Base-by-base conservation (phyloP, 2,888 invertebrate genomes). In the Caenorhabditis panamensis region DNA sequence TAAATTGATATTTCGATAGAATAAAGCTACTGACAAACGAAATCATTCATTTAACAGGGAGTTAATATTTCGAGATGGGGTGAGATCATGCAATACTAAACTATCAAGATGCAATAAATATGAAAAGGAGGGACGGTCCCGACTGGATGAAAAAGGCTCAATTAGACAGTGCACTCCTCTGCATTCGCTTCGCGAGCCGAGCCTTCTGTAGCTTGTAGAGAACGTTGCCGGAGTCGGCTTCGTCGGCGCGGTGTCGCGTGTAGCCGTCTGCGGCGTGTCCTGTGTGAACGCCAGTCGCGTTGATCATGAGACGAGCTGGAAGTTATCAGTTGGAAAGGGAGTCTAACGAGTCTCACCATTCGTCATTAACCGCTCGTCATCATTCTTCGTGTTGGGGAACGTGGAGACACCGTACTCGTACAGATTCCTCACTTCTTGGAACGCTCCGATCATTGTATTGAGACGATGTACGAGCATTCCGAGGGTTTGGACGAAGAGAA, bases 381-480 rank as follows among this genome's bases (percentile, higher is more conserved):
- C 84, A 24, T 73, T 71, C 28, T 82, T 84, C 44, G 75, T 83
- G 13, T 77, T 81, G 11, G 68, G 37, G 8, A 20, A 16, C 11
- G 63, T 67, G 1, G 79, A 18, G 11, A 66, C 72, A 26, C 80
- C 76, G 54, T 84, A 76, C 44, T 88, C 88, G 54, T 84, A 79
- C 79, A 88, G 69, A 44, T 88, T 87, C 44, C 83, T 72, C 41
- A 90, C 82, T 62, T 90, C 90, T 73, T 90, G 89, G 58, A 90
- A 84, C 1, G 90, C 88, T 18, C 89, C 90, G 26, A 90, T 87
- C 56, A 99, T 92, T 1, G 98, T 98, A 91, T 96, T 96, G 91
- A 97, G 96, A 89, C 98, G 94, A 95, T 99, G 98, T 94, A 97
- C 96, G 93, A 98, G 93, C 97, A 98, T 98, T 88, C 90, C 89